Conservation (phyloP, 1,140 invertebrate genomes). For the Trypoxylus dichotomus region DNA sequence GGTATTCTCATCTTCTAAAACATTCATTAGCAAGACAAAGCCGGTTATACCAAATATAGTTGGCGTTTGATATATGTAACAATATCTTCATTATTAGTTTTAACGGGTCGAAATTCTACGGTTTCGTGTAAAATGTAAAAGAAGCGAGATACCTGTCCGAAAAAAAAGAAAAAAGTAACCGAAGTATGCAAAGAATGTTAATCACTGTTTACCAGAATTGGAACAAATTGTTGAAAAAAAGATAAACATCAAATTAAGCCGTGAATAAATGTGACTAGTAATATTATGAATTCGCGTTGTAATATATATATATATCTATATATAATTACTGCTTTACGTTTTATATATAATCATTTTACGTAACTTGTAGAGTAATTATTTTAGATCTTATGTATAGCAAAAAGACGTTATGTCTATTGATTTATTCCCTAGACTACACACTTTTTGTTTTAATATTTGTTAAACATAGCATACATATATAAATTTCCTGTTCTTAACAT, state of each 20-base stretch:
- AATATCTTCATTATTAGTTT: too few species aligned
- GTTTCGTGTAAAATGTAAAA: background rate
- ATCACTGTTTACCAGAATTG: background rate
- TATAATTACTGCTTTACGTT: background rate
- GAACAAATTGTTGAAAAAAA: background rate
- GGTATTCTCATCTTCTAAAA: background rate
- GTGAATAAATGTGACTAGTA: background rate
- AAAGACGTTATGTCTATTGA: background rate
- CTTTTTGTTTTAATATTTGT: background rate
- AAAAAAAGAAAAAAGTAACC: background rate
- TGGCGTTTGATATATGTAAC: too few species aligned
- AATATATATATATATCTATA: background rate
- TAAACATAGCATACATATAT: background rate
- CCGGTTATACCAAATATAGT: background rate
- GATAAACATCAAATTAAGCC: background rate
- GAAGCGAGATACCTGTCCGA: background rate
- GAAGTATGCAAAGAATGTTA: background rate
- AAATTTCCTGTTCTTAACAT: too few species aligned
- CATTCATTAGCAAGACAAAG: background rate
- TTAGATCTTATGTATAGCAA: background rate
- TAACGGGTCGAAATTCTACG: background rate
- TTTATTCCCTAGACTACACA: background rate
- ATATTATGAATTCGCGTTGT: background rate
- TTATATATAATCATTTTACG: background rate
- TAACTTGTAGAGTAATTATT: background rate